Evolutionary conservation across 2,888 invertebrate genomes (phyloP).

Genomic region (Agriotes lineatus): DNA sequence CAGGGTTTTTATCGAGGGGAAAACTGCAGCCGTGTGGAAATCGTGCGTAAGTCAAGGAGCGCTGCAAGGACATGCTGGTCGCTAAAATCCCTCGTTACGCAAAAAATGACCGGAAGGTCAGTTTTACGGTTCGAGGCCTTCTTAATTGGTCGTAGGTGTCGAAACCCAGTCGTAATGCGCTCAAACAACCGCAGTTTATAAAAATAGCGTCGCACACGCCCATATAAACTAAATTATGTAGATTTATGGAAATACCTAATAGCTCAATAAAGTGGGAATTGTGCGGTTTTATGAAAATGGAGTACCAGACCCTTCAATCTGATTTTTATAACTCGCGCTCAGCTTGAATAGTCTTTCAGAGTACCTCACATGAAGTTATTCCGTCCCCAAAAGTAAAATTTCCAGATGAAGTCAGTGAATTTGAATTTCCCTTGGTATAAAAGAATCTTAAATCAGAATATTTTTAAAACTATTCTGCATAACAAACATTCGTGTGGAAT

Average conservation of each 20-base stretch:
- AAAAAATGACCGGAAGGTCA: background rate
- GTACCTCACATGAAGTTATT: background rate
- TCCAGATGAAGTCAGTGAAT: too few relatives aligned
- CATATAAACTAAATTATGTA: slow-evolving; percentile 3
- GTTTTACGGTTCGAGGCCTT: too few relatives aligned
- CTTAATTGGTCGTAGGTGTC: background rate
- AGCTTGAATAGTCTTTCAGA: background rate
- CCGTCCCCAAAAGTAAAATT: background rate
- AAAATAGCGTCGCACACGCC: background rate
- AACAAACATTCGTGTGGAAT: too few relatives aligned
- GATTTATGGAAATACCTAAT: slow-evolving; percentile 25
- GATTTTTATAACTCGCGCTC: slow-evolving; percentile 1
- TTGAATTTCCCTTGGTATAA: too few relatives aligned
- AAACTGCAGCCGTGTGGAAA: background rate
- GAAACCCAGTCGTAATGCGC: background rate
- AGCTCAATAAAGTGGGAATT: slow-evolving; percentile 18
- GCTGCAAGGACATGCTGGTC: background rate
- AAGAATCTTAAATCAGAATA: too few relatives aligned
- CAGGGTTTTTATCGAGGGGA: background rate
- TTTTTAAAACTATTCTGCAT: too few relatives aligned
- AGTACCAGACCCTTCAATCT: slow-evolving; percentile 4
- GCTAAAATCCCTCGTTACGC: background rate
- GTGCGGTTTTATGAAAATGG: slow-evolving; percentile 2
- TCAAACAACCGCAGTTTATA: background rate
- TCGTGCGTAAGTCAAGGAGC: background rate